Conservation (phyloP, 2,888 invertebrate species). For the Drosophila mimica region DNA sequence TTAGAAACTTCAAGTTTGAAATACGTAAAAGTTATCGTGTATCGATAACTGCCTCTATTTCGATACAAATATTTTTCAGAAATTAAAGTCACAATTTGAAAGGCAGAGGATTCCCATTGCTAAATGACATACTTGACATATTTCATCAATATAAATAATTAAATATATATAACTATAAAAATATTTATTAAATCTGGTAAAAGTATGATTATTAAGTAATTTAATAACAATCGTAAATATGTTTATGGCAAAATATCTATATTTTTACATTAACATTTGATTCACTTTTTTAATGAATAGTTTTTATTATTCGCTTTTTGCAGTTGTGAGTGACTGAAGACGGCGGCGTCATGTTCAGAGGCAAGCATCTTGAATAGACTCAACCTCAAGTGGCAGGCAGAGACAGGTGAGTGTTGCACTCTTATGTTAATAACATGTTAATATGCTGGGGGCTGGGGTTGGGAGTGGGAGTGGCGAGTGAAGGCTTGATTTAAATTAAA, state of each 20-base stretch:
- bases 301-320: conserved; percentile 11
- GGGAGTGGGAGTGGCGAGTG: conserved; percentile 18
- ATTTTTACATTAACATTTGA: neutral
- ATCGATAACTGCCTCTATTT: neutral
- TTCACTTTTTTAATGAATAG: conserved; percentile 6
- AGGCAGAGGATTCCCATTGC: neutral
- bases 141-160: neutral
- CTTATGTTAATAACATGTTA: conserved; percentile 60
- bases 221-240: neutral
- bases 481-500: conserved; percentile 78
- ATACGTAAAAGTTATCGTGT: neutral
- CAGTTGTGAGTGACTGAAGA: conserved; percentile 35
- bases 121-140: neutral
- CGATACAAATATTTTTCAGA: neutral
- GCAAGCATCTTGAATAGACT: conserved; percentile 36
- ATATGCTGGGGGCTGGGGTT: neutral
- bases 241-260: neutral
- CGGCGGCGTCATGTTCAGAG: conserved; percentile 25
- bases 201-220: neutral
- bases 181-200: neutral
- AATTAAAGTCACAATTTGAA: neutral
- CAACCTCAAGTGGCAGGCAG: conserved; percentile 9
- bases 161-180: neutral
- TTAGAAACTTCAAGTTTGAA: neutral
- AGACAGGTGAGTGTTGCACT: conserved; percentile 54